phyloP scores from a whole-genome alignment of 2,113 vertebrate species.

The Fregata magnificens region DNA sequence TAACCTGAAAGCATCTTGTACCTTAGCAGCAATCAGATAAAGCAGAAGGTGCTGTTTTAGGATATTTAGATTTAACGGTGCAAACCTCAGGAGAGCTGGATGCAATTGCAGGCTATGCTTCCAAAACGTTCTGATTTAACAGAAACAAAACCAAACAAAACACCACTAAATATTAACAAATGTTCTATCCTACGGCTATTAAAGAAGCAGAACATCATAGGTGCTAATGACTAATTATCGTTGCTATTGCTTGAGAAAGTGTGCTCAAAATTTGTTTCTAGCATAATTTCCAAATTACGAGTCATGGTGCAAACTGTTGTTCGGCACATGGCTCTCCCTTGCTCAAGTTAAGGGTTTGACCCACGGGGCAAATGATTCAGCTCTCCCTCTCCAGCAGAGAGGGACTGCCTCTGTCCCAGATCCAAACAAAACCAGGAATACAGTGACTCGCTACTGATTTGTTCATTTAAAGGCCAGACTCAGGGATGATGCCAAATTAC shows the following conservation, averaged over 20 bases:
- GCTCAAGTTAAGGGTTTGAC: not conserved
- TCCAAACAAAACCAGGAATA: not conserved
- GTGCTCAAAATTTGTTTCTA: not conserved
- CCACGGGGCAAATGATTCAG: slow-evolving; percentile 42
- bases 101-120: not conserved
- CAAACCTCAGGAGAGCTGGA: not conserved
- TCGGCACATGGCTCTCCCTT: not conserved
- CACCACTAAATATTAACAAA: slow-evolving; percentile 5
- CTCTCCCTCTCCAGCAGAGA: not conserved
- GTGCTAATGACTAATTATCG: not conserved
- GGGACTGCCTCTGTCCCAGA: not conserved
- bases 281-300: not conserved
- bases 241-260: not conserved
- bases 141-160: not conserved
- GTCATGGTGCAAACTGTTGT: not conserved
- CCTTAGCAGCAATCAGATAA: not conserved
- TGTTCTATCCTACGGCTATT: not conserved
- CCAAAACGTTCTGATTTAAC: not conserved
- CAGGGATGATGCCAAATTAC: not conserved
- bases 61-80: not conserved
- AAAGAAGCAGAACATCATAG: not conserved
- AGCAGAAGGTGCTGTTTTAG: not conserved
- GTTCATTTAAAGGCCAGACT: not conserved
- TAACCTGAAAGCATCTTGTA: not conserved
- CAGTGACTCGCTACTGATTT: not conserved